A percentile compares a stretch with the other conserved stretches of the same genome.
Conservation (phyloP, 2,888 invertebrate species). For the Lithosia quadra region DNA sequence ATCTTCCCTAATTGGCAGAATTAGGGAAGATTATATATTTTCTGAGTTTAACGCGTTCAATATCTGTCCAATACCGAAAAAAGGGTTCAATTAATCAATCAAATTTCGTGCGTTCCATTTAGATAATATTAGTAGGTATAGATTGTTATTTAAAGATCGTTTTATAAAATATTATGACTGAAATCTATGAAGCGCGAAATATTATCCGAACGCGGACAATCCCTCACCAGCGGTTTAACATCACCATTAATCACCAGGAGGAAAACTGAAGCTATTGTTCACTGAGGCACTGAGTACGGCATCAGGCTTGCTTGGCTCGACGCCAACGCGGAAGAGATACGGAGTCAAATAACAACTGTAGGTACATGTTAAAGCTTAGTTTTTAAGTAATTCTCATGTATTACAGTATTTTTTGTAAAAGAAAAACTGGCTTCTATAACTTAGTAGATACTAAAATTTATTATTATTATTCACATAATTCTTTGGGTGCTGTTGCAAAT, state of each 20-base stretch:
- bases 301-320: constrained; percentile 38
- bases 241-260: constrained; percentile 35
- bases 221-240: constrained; percentile 19
- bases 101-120: too few relatives aligned
- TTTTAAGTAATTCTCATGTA: background rate
- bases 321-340: constrained; percentile 31
- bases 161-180: background rate
- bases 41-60: too few relatives aligned
- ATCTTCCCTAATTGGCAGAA: too few relatives aligned
- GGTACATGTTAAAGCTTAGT: constrained; percentile 3
- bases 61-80: too few relatives aligned
- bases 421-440: too few relatives aligned
- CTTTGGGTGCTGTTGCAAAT: too few relatives aligned
- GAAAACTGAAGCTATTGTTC: constrained; percentile 30
- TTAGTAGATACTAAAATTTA: too few relatives aligned
- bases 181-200: background rate
- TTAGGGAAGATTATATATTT: too few relatives aligned
- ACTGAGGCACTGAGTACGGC: constrained; percentile 24
- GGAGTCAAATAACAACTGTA: background rate
- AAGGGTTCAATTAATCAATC: too few relatives aligned
- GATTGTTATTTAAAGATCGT: too few relatives aligned
- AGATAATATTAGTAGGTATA: too few relatives aligned
- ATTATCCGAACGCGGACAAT: constrained; percentile 8
- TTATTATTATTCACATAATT: too few relatives aligned
- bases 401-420: background rate